Evolutionary conservation across 37 sponge, comb jelly and placozoan species (phyloP).

Genomic region (Cliona cf. orientalis): DNA sequence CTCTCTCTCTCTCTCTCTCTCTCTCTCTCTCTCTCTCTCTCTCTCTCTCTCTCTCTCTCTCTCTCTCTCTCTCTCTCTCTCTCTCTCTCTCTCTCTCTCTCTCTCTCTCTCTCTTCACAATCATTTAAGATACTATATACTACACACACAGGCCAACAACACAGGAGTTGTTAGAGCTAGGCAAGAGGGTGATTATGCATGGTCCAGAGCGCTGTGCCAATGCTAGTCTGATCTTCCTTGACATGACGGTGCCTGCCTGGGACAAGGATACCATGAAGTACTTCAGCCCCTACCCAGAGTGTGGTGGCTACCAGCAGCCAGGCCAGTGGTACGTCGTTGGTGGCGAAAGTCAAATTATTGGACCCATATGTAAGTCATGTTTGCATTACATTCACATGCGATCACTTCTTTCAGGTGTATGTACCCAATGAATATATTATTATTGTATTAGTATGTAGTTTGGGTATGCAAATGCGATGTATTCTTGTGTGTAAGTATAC

Average conservation of each 20-base stretch:
- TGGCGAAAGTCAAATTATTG: constrained; percentile 70
- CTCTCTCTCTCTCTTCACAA: not conserved
- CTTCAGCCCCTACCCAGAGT: constrained; percentile 53
- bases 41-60: not conserved
- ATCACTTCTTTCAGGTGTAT: not conserved
- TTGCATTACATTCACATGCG: not conserved
- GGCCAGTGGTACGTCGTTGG: constrained; percentile 71
- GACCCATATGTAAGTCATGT: constrained; percentile 57
- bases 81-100: not conserved
- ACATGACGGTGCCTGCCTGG: constrained; percentile 53
- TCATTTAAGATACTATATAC: not conserved
- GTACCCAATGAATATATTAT: not conserved
- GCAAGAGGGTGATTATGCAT: constrained; percentile 39
- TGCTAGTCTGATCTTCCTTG: constrained; percentile 38
- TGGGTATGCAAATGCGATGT: not conserved
- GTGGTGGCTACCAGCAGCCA: constrained; percentile 37
- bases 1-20: not conserved
- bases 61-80: not conserved
- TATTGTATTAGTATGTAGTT: not conserved
- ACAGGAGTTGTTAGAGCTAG: constrained; percentile 41
- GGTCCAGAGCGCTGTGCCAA: constrained; percentile 11
- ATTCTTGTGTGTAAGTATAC: too few species aligned
- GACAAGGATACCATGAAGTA: constrained; percentile 68
- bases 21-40: not conserved
- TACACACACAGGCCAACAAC: constrained; percentile 53